These are phyloP conservation scores for Idaea dimidiata DNA, from an alignment of 2,888 invertebrate species.

Conservation along the genomic window DNA sequence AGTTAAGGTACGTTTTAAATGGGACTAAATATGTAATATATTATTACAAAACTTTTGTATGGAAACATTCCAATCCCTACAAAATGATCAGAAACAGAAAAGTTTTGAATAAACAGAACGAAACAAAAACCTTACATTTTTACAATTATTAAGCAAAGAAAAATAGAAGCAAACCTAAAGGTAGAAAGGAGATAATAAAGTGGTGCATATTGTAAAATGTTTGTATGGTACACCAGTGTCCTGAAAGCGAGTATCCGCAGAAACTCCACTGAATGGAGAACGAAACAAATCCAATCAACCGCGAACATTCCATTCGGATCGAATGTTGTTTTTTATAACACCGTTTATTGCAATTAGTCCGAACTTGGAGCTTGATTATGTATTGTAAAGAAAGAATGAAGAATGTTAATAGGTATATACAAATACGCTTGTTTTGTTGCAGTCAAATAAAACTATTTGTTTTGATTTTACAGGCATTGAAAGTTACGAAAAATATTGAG, in stretches of 20 bases:
- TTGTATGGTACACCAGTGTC: conserved; percentile 51
- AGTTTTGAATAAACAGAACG: too few relatives aligned
- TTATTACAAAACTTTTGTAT: too few relatives aligned
- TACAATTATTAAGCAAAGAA: conserved; percentile 7
- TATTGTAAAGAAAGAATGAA: too few relatives aligned
- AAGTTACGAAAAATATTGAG: too few relatives aligned
- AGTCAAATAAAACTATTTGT: too few relatives aligned
- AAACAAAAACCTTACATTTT: conserved; percentile 22
- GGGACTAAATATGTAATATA: too few relatives aligned
- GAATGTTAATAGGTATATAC: too few relatives aligned
- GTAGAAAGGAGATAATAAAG: conserved; percentile 52
- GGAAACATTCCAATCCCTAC: too few relatives aligned
- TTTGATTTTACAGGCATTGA: too few relatives aligned
- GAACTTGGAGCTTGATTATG: background rate
- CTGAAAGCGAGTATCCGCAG: conserved; percentile 47
- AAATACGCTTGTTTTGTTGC: too few relatives aligned
- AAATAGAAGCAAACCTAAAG: conserved; percentile 45
- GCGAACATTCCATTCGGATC: conserved; percentile 44
- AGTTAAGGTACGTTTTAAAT: too few relatives aligned
- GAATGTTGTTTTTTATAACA: conserved; percentile 46
- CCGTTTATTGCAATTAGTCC: conserved; percentile 35
- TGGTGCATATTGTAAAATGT: conserved; percentile 50
- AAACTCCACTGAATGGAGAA: conserved; percentile 47
- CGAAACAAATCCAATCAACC: conserved; percentile 68
- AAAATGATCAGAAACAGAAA: too few relatives aligned